Evolutionary conservation across 2,797 vertebrate species (phyloP).

Genomic region (Aotus griseimembra): DNA sequence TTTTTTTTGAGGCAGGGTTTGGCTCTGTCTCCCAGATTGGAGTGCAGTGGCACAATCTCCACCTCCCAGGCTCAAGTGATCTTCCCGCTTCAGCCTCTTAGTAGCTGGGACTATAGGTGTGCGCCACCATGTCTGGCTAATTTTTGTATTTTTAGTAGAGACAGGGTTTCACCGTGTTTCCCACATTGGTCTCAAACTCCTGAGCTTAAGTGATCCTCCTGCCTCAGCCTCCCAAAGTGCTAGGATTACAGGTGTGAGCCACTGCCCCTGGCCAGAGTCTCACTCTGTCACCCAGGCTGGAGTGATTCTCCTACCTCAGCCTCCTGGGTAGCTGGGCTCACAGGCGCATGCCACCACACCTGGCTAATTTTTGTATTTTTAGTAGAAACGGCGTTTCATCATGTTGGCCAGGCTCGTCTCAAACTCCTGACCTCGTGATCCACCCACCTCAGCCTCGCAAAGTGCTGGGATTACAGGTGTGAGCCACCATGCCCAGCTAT

Average conservation of each 20-base stretch:
- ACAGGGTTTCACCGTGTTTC: neutral
- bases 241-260: neutral
- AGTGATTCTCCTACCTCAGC: neutral
- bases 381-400: neutral
- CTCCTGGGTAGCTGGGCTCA: neutral
- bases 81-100: neutral
- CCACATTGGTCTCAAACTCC: neutral
- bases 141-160: neutral
- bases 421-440: neutral
- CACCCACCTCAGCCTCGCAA: neutral
- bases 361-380: neutral
- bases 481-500: neutral
- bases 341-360: neutral
- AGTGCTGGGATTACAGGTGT: neutral
- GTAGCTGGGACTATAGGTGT: neutral
- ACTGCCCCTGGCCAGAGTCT: no score
- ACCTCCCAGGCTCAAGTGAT: neutral
- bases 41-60: neutral
- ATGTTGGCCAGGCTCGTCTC: neutral
- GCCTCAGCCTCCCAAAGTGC: neutral
- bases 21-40: neutral
- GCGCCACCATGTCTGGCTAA: neutral
- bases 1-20: neutral
- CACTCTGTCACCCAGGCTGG: neutral
- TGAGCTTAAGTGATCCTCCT: neutral